Percentiles rank a stretch among this genome's conserved stretches.
These are phyloP conservation scores for Lacanobia oleracea DNA, from an alignment of 2,888 invertebrate genomes.

Conservation along the genomic window DNA sequence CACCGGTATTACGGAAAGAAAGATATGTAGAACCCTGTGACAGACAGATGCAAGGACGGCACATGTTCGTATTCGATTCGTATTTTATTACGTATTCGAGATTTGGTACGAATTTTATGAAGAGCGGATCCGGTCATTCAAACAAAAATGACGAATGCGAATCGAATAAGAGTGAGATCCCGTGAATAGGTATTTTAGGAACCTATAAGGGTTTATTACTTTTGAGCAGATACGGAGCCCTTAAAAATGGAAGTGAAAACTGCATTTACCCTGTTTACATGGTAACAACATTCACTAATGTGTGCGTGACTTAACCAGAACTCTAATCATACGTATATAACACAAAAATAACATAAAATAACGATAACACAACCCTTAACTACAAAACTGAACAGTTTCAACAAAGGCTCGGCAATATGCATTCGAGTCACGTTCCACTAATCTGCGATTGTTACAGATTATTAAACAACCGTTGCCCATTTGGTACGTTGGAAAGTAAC, in stretches of 20 bases:
- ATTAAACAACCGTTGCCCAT: conserved; percentile 76
- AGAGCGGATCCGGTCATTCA: background rate
- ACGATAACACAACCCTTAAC: conserved; percentile 68
- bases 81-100: background rate
- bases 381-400: conserved; percentile 65
- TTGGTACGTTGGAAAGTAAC: conserved; percentile 71
- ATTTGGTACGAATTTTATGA: background rate
- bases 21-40: no score
- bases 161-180: no score
- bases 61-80: background rate
- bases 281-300: conserved; percentile 1
- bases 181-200: no score
- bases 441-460: conserved; percentile 78
- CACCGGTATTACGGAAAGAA: no score
- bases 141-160: background rate
- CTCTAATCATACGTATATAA: conserved; percentile 72
- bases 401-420: conserved; percentile 64
- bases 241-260: background rate
- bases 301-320: conserved; percentile 57
- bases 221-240: no score
- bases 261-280: conserved; percentile 3
- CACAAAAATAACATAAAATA: conserved; percentile 71
- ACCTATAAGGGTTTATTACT: no score
- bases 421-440: conserved; percentile 77
- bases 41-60: no score